These are phyloP conservation scores for Myotis davidii DNA, from an alignment of 2,113 vertebrate species.

Conservation along the genomic window DNA sequence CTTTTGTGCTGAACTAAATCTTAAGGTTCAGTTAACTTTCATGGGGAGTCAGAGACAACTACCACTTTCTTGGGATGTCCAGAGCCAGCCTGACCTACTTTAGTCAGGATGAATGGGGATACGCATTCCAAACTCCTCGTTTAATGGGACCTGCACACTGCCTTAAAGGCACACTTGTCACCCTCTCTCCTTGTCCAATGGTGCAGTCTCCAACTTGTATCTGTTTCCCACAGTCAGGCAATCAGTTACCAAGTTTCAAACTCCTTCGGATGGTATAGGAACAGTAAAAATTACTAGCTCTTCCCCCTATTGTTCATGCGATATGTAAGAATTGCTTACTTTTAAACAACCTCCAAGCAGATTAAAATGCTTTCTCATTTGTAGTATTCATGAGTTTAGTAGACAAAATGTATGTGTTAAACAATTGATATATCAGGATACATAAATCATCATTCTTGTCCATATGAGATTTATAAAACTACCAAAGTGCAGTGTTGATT, in stretches of 20 bases:
- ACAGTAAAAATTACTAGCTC: not conserved
- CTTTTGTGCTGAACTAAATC: not conserved
- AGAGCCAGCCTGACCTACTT: not conserved
- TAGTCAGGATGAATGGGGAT: not conserved
- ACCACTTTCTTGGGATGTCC: not conserved
- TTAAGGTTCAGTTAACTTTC: not conserved
- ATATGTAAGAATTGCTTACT: not conserved
- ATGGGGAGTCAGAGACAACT: not conserved
- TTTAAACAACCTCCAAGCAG: not conserved
- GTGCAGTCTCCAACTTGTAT: not conserved
- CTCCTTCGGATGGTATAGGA: not conserved
- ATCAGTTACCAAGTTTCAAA: not conserved
- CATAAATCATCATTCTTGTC: not conserved
- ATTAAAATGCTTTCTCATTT: slow-evolving; percentile 34
- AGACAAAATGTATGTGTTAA: not conserved
- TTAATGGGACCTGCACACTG: not conserved
- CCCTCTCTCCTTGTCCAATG: not conserved
- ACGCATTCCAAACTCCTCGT: not conserved
- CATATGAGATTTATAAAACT: not conserved
- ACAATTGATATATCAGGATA: not conserved
- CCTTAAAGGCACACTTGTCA: not conserved
- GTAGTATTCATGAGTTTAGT: not conserved
- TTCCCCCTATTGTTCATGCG: not conserved
- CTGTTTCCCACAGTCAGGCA: not conserved
- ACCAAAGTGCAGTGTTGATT: not conserved